A percentile compares a stretch with the other conserved stretches of the same genome.
phyloP scores from a whole-genome alignment of 2,888 invertebrate species.

The Drosophila leonis region DNA sequence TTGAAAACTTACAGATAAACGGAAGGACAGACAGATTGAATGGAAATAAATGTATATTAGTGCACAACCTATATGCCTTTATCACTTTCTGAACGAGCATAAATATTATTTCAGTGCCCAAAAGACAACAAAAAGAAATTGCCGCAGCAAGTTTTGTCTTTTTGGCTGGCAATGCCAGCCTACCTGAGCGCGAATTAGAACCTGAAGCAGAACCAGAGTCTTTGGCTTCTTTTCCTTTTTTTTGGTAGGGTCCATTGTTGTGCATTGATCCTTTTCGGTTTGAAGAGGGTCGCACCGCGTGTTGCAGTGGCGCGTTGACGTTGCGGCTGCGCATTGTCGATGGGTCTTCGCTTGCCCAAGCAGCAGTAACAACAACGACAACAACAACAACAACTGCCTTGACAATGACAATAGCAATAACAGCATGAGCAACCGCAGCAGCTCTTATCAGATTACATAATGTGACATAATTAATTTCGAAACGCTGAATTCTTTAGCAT shows the following conservation, averaged over 20 bases:
- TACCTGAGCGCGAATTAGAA: constrained; percentile 56
- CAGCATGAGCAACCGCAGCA: constrained; percentile 49
- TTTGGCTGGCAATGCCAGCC: constrained; percentile 23
- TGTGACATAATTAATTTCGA: constrained; percentile 85
- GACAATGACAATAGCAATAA: constrained; percentile 42
- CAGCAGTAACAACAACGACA: constrained; percentile 16
- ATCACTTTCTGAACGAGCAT: background rate
- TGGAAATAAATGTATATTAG: background rate
- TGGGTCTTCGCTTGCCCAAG: constrained; percentile 44
- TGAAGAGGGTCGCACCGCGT: constrained; percentile 70
- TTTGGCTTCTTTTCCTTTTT: constrained; percentile 10
- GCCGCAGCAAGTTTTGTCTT: constrained; percentile 52
- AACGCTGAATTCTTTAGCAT: constrained; percentile 43
- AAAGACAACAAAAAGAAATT: constrained; percentile 52
- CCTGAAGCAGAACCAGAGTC: constrained; percentile 18
- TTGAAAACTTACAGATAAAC: background rate
- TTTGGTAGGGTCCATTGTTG: constrained; percentile 21
- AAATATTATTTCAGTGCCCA: constrained; percentile 21
- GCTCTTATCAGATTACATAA: constrained; percentile 84
- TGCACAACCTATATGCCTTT: background rate
- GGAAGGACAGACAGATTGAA: background rate
- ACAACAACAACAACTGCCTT: constrained; percentile 22
- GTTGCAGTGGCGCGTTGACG: constrained; percentile 58
- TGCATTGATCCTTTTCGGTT: constrained; percentile 46
- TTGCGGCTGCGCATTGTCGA: constrained; percentile 67